Evolutionary conservation across 2,797 vertebrate genomes (phyloP), one percentile per base, ranked within the genome.

Genomic region (Poeciliopsis gracilis): DNA sequence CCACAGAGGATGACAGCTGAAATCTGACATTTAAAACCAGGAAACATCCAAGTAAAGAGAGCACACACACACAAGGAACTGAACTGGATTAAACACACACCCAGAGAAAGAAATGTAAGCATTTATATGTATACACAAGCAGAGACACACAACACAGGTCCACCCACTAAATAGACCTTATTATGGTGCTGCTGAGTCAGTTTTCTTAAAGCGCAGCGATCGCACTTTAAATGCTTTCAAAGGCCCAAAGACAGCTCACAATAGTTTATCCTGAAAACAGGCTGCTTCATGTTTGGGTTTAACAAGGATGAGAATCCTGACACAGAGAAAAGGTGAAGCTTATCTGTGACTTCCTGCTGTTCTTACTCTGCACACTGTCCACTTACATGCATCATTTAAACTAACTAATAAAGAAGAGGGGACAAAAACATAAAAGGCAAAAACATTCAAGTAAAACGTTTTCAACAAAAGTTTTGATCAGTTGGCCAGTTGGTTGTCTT

Each of bases 21-120:
- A 84, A 87, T 82, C 74, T 86, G 89, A 90, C 89, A 90, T 91
- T 88, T 90, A 63, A 88, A 87, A 88, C 59, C 82, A 75, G 83
- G 81, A 87, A 88, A 82, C 70, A 51, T 55, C 61, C 41, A 51
- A 63, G 84, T 45, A 63, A 46, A 53, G 55, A 82, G 4, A 80
- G 33, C 38, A 15, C 36, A 36, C 28, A 51, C 30, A 4, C 30
- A 51, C 0, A 59, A 47, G 57, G 16, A n/a, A 49, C 0, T 11
- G 11, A 77, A 78, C 51, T 38, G 38, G n/a, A 18, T 47, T 36
- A 76, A 25, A 66, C 71, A 59, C 23, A 1, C 46, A 72, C 66
- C 30, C 20, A 69, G 8, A 20, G 5, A 10, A 0, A 53, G n/a
- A 73, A 66, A 36, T 15, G 28, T n/a, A 57, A n/a, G 25, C 25